A percentile compares a stretch with the other conserved stretches of the same genome.
Conservation (phyloP, 2,113 vertebrate species). For the Labeo catla region DNA sequence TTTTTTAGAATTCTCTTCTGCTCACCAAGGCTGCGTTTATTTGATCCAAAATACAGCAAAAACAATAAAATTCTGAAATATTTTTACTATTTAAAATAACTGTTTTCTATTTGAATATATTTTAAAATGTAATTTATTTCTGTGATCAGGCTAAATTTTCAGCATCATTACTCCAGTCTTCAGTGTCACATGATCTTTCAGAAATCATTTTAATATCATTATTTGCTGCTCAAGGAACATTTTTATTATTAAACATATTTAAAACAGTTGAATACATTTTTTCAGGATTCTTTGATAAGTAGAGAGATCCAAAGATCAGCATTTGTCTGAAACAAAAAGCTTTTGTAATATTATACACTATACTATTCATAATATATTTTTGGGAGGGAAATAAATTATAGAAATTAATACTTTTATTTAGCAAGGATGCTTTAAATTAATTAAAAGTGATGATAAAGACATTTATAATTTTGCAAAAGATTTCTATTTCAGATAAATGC, state of each 20-base stretch:
- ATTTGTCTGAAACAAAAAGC: no score
- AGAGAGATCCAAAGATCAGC: no score
- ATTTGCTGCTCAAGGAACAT: background rate
- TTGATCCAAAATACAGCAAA: background rate
- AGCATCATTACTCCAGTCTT: background rate
- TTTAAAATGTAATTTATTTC: background rate
- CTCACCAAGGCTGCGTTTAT: background rate
- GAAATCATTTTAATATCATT: background rate
- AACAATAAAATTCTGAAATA: background rate
- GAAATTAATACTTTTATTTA: no score
- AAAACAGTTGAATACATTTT: background rate
- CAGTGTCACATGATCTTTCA: background rate
- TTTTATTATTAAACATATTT: background rate
- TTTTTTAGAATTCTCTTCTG: no score
- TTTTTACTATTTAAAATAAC: background rate
- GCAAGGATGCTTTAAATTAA: no score
- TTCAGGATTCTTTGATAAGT: background rate
- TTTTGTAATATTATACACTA: no score
- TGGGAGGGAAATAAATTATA: no score
- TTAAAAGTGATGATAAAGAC: no score
- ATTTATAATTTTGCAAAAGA: no score
- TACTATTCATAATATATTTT: no score
- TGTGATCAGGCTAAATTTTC: background rate
- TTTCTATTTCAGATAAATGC: no score
- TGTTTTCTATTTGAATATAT: background rate